Evolutionary conservation across 2,113 vertebrate species (phyloP).

Genomic region (Anhinga anhinga): DNA sequence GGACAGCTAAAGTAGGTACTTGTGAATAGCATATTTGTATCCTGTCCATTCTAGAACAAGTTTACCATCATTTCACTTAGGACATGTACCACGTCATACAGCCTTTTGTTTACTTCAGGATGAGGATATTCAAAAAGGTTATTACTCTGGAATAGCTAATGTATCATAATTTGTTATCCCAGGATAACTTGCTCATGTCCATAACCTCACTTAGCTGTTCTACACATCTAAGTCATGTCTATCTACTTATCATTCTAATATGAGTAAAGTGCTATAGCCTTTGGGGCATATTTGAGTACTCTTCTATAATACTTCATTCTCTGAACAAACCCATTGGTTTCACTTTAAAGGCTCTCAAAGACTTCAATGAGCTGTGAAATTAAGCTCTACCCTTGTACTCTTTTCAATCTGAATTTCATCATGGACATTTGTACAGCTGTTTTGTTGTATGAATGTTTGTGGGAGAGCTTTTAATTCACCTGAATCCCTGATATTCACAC

Average conservation of each 20-base stretch:
- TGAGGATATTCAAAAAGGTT: neutral
- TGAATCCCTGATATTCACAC: constrained; percentile 53
- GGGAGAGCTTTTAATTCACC: constrained; percentile 54
- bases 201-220: neutral
- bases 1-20: neutral
- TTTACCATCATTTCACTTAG: neutral
- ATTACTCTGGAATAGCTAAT: neutral
- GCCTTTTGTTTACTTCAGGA: neutral
- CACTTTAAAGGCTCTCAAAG: constrained; percentile 50
- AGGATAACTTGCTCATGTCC: neutral
- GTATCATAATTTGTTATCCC: neutral
- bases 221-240: neutral
- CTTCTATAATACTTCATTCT: constrained; percentile 17
- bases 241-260: neutral
- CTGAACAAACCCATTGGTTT: constrained; percentile 48
- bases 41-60: neutral
- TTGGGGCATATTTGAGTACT: constrained; percentile 23
- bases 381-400: constrained; percentile 49
- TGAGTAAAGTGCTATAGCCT: neutral
- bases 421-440: constrained; percentile 47
- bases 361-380: constrained; percentile 67
- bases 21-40: neutral
- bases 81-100: accelerated
- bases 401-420: constrained; percentile 51
- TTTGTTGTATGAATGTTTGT: constrained; percentile 47